Conservation (phyloP, 2,113 vertebrate genomes). For the Nesospiza acunhae region DNA sequence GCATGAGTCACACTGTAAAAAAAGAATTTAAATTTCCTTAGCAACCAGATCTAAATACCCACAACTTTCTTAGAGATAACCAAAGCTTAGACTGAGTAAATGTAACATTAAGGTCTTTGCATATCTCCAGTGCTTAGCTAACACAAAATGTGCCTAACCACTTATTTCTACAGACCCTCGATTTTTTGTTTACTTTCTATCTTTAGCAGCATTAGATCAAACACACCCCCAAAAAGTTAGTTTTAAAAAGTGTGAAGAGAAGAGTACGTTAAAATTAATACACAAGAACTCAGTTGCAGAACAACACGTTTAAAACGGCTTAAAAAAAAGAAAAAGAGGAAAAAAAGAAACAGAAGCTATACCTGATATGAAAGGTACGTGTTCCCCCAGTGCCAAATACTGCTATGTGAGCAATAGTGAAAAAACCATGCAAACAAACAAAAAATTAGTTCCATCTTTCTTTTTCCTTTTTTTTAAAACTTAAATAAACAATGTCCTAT, state of each 20-base stretch:
- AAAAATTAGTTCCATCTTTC: background rate
- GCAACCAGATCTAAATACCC: slow-evolving; percentile 44
- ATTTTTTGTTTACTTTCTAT: slow-evolving; percentile 57
- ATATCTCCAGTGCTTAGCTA: slow-evolving; percentile 28
- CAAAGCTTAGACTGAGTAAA: slow-evolving; percentile 44
- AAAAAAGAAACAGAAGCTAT: slow-evolving; percentile 70
- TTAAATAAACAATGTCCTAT: slow-evolving; percentile 40
- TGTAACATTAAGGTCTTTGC: slow-evolving; percentile 8
- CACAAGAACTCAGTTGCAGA: slow-evolving; percentile 48
- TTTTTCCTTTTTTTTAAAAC: background rate
- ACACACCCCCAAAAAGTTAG: slow-evolving; percentile 54
- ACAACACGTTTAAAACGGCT: slow-evolving; percentile 52
- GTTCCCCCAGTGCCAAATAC: slow-evolving; percentile 74
- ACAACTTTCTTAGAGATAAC: slow-evolving; percentile 59
- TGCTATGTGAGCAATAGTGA: slow-evolving; percentile 61
- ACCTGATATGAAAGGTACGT: slow-evolving; percentile 77
- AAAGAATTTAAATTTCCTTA: slow-evolving; percentile 63
- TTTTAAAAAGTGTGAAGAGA: slow-evolving; percentile 53
- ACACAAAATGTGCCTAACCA: slow-evolving; percentile 32
- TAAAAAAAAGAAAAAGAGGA: slow-evolving; percentile 28
- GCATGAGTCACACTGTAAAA: slow-evolving; percentile 55
- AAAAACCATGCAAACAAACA: background rate
- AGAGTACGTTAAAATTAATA: slow-evolving; percentile 52
- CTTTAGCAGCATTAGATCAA: slow-evolving; percentile 64
- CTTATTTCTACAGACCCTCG: background rate